Percentiles rank a stretch among this genome's conserved stretches.
Conservation (phyloP, 2,113 vertebrate genomes). For the Apteryx owenii region DNA sequence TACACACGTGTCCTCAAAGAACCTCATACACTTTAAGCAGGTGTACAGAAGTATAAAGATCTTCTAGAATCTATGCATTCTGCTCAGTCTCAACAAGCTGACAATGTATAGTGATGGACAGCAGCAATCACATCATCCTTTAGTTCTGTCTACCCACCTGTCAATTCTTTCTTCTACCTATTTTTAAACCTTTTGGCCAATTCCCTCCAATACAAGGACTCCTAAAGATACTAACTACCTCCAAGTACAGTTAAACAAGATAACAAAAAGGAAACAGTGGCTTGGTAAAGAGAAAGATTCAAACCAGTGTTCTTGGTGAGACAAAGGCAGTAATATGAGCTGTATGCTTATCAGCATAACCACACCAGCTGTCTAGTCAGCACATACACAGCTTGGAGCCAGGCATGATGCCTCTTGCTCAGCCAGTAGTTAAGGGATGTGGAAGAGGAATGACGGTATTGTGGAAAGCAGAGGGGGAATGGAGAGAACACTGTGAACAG, state of each 20-base stretch:
- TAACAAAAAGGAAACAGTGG: neutral
- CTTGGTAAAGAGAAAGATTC: neutral
- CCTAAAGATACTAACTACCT: neutral
- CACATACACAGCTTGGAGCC: neutral
- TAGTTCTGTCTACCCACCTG: neutral
- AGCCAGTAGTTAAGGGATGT: neutral
- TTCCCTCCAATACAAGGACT: neutral
- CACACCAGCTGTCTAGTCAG: neutral
- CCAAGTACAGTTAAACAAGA: neutral
- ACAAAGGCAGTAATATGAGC: neutral
- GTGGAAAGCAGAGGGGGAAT: neutral
- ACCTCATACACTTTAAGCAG: neutral
- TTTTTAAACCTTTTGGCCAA: neutral
- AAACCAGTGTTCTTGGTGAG: neutral
- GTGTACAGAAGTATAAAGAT: neutral
- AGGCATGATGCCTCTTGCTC: neutral
- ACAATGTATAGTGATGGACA: neutral
- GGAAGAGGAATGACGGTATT: neutral
- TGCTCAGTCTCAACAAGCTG: neutral
- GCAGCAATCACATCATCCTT: neutral
- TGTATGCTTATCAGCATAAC: neutral
- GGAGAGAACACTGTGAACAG: neutral
- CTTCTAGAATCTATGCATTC: neutral
- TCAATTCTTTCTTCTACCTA: neutral
- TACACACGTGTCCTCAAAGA: neutral